These are phyloP conservation scores for Parazoanthus swiftii DNA, from an alignment of 92 coral and sea anemone species.

Conservation along the genomic window DNA sequence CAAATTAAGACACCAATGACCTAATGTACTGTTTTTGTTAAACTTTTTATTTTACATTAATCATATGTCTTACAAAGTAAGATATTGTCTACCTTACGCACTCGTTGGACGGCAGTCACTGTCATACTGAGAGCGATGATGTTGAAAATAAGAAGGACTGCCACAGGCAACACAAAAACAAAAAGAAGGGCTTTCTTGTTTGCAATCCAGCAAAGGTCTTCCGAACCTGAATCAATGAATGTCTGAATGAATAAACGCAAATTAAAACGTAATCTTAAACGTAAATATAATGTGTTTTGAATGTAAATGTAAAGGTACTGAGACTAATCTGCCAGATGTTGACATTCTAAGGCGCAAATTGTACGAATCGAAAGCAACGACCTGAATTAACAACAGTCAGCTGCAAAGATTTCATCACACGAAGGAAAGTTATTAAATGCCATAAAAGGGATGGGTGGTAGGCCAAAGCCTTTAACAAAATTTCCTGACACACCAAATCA, in stretches of 20 bases:
- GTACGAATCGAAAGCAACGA: background rate
- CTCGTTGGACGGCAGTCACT: background rate
- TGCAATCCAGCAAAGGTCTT: background rate
- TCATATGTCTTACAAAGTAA: background rate
- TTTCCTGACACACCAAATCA: too few relatives aligned
- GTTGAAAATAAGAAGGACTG: background rate
- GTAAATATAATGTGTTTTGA: too few relatives aligned
- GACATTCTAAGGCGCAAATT: too few relatives aligned
- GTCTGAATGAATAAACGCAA: too few relatives aligned
- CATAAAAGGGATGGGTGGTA: background rate
- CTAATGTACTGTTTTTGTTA: background rate
- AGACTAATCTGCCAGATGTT: too few relatives aligned
- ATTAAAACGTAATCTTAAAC: too few relatives aligned
- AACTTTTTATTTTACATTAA: background rate
- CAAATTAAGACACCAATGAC: background rate
- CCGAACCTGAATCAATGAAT: background rate
- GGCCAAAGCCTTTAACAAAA: too few relatives aligned
- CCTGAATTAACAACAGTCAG: background rate
- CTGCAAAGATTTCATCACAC: background rate
- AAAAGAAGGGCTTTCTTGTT: constrained; percentile 21
- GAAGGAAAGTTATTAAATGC: background rate
- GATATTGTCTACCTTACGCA: background rate
- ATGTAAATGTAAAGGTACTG: too few relatives aligned
- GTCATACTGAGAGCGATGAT: background rate
- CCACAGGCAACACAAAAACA: constrained; percentile 3